Base-by-base conservation (phyloP, 2,113 vertebrate genomes). In the Penelope pileata region DNA sequence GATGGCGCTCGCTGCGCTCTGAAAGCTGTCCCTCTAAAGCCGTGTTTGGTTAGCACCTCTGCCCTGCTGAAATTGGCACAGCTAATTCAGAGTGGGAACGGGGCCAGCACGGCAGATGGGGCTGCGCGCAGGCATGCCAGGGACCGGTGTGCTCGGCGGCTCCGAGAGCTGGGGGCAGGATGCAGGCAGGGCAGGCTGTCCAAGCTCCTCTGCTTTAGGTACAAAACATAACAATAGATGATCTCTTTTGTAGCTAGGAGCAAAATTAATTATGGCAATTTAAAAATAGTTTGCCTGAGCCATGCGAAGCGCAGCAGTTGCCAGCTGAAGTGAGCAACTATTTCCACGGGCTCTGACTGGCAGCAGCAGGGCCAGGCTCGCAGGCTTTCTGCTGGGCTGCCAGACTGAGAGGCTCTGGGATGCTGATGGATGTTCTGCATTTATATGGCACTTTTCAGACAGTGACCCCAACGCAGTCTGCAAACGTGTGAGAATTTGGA, bases 91-190 rank as follows among this genome's bases (percentile, higher is more conserved):
- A 58, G 17, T 88, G 96, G 98, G 98, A 97, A 96, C 64, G 48
- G 70, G 22, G 98, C 98, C 98, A 98, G 95, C 88, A 86, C 3
- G 16, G 94, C 98, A 98, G 98, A 98, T 98, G 98, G 98, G 84
- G 96, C 86, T 64, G 75, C 92, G 75, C 60, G 81, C 72, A 97
- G 91, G 58, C 87, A 80, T 97, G 97, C 97, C 98, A 98, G 96
- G 96, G 70, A 96, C 93, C 90, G 86, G 91, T 62, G 92, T 94
- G 95, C 91, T 95, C 91, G 84, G 85, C 86, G 86, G 95, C 79
- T 82, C 66, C 94, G 86, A 97, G 90, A 94, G 96, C 95, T 94
- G 97, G 91, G 95, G 92, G 86, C 83, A 92, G 83, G 95, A 94
- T 79, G 93, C 58, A 80, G 76, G 86, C 91, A 82, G 4, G 29